Evolutionary conservation across 2,888 invertebrate species (phyloP), one percentile per base, ranked within the genome.

Genomic region (Pseudococcus viburni): DNA sequence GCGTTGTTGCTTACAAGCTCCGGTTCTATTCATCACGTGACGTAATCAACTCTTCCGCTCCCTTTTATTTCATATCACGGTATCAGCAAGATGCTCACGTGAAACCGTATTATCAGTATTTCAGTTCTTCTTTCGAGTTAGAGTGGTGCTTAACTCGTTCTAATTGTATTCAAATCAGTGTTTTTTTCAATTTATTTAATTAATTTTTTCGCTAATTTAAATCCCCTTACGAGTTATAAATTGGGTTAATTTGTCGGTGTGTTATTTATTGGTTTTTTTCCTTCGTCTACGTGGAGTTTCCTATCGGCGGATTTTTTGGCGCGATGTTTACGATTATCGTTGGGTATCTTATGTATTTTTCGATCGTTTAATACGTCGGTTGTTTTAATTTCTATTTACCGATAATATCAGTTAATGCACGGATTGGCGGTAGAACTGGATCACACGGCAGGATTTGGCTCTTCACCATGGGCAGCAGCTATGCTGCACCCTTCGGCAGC

Each of bases 401-500:
- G 84, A 83, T 42, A 87, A 46, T 80, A 42, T 80, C 46, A 42
- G 85, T 89, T 90, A 84, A 88, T 89, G 89, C 89, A 86, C 89
- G 88, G 85, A 42, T 85, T 86, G 90, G 90, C 91, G 91, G 91
- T 91, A 90, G 90, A 90, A 80, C 90, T 96, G 95, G 96, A 96
- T 94, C 96, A 96, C 92, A 46, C 90, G 64, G 93, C 94, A 91
- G 95, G 95, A 90, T 94, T 94, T 91, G 94, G 95, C 89, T 93
- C 95, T 91, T 95, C 95, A 92, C 95, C 95, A 91, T 95, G 95
- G 95, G 95, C 95, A 68, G 92, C 92, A 89, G 95, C 95, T 92
- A 92, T 93, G 91, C 92, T 94, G 92, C 92, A 92, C 90, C 92
- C 88, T 84, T 88, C 88, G 46, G 85, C 88, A 42, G 88, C 88